Evolutionary conservation across 92 coral and sea anemone genomes (phyloP).

Genomic region (Umimayanthus chanpuru): DNA sequence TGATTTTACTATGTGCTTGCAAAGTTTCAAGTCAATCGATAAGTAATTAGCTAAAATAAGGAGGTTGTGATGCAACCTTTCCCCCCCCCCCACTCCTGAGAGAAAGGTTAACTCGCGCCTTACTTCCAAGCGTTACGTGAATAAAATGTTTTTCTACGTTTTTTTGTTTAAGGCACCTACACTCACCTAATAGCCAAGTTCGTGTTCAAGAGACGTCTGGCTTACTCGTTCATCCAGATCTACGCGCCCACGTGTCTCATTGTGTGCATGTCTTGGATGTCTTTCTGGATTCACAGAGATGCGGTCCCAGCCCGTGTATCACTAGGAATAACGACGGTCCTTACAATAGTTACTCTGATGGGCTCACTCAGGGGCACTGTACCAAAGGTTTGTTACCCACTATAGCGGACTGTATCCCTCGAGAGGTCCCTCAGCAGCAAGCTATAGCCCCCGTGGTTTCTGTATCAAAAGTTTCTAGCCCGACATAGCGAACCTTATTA

Average conservation of each 20-base stretch:
- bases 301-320: conserved; percentile 93
- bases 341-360: conserved; percentile 89
- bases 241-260: conserved; percentile 88
- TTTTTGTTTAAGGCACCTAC: conserved; percentile 62
- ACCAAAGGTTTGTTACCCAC: conserved; percentile 66
- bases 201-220: conserved; percentile 80
- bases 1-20: too few relatives aligned
- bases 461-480: too few relatives aligned
- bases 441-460: too few relatives aligned
- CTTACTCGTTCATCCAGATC: conserved; percentile 86
- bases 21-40: too few relatives aligned
- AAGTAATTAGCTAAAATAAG: too few relatives aligned
- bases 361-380: conserved; percentile 84
- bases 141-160: not conserved
- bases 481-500: too few relatives aligned
- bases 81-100: too few relatives aligned
- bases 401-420: not conserved
- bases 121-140: too few relatives aligned
- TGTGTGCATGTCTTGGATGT: conserved; percentile 87
- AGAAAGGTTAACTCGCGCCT: not conserved
- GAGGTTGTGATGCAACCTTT: too few relatives aligned
- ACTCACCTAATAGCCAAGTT: conserved; percentile 80
- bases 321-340: conserved; percentile 85
- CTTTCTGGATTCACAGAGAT: conserved; percentile 88
- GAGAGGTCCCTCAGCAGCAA: too few relatives aligned